Evolutionary conservation across 2,797 vertebrate genomes (phyloP), one percentile per base, ranked within the genome.

Genomic region (Ispidina picta): DNA sequence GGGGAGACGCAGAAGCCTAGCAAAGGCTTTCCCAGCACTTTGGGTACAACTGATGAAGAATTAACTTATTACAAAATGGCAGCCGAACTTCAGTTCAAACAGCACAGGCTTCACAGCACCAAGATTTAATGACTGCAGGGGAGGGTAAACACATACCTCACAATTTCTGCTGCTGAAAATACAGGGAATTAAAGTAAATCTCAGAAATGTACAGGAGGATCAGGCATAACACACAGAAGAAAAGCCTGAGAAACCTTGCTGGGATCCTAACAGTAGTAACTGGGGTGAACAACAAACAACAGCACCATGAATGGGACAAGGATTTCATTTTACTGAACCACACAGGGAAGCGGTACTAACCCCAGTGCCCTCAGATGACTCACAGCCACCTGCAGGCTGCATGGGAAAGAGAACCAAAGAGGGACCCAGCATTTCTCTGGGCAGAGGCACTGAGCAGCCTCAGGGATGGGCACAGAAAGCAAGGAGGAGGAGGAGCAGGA

Each of bases 51-150:
- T 48, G 68, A 39, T 17, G 68, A 77, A 54, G 86, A 91, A 93
- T 88, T 79, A 91, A 95, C 74, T 82, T 49, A 44, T 35, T 74
- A 35, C 29, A 46, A 29, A 74, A 46, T 43, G 83, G 88, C 90
- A 90, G 89, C 83, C 7, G 20, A 86, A 63, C 62, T 35, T 2
- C 20, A 75, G 63, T 44, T 88, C 77, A 78, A 17, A 22, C 3
- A 10, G 83, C 69, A 79, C 65, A 39, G 82, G 59, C 84, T 84
- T 56, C 77, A 5, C 0, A 1, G 87, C 28, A 33, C 68, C 73
- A 8, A 52, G 59, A 87, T 75, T 37, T 65, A 84, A 39, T 0
- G 2, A 9, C 71, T 8, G 2, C 1, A 2, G 22, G 8, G 3
- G 23, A 33, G 70, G 44, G 28, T 13, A 64, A 63, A 44, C 26